Percentiles rank a stretch among this genome's conserved stretches.
These are phyloP conservation scores for Eledone cirrhosa DNA, from an alignment of 2,888 invertebrate genomes.

Conservation along the genomic window DNA sequence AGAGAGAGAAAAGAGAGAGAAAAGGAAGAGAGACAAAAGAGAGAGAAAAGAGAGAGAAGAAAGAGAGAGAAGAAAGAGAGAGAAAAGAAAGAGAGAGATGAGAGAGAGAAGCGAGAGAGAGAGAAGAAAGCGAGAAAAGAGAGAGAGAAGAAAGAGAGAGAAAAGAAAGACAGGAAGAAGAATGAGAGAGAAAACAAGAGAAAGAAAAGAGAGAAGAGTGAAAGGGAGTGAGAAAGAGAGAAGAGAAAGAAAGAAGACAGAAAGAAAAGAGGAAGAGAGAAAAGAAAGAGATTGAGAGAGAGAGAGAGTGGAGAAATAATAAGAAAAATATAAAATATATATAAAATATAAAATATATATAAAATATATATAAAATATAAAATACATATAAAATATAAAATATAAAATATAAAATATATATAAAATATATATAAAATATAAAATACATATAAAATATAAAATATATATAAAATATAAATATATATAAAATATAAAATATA, in stretches of 20 bases:
- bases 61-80: not conserved
- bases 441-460: no score
- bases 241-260: no score
- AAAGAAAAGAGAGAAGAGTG: not conserved
- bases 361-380: no score
- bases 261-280: not conserved
- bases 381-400: no score
- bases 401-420: no score
- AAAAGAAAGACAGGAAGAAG: no score
- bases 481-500: no score
- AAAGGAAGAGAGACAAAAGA: not conserved
- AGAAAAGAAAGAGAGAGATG: not conserved
- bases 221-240: not conserved
- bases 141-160: not conserved
- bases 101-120: no score
- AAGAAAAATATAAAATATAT: not conserved
- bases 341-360: not conserved
- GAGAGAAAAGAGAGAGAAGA: no score
- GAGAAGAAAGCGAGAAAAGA: not conserved
- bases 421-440: no score
- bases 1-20: no score
- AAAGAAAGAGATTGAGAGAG: not conserved
- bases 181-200: not conserved
- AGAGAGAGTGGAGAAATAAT: not conserved
- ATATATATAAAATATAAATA: no score